Evolutionary conservation across 1,140 invertebrate species (phyloP).

Genomic region (Periplaneta americana): DNA sequence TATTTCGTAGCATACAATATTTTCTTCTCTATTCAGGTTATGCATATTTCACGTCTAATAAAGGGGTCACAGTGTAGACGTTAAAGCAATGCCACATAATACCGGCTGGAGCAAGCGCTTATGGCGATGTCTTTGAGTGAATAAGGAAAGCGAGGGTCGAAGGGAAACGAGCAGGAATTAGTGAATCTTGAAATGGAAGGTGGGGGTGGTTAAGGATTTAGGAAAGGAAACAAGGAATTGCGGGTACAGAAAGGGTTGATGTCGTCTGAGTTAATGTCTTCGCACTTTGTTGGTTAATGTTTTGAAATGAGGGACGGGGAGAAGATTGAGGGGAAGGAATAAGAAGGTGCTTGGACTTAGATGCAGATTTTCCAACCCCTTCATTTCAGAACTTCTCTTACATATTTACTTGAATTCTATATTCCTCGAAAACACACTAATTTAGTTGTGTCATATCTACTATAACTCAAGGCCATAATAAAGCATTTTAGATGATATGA

Average conservation of each 20-base stretch:
- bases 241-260: not conserved
- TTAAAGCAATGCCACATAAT: not conserved
- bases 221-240: not conserved
- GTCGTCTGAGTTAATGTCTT: slow-evolving; percentile 9
- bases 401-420: not conserved
- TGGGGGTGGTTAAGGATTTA: not conserved
- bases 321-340: not conserved
- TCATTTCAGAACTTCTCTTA: not conserved
- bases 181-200: not conserved
- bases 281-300: not conserved
- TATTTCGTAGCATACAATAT: too few species aligned
- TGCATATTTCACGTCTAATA: not conserved
- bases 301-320: not conserved
- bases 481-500: too few species aligned
- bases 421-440: not conserved
- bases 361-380: not conserved
- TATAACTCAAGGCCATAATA: too few species aligned
- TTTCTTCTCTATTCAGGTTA: not conserved
- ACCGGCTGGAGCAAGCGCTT: not conserved
- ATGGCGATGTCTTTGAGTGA: not conserved
- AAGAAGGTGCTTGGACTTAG: not conserved
- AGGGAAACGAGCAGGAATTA: not conserved
- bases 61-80: not conserved
- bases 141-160: not conserved
- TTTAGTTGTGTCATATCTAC: not conserved